Evolutionary conservation across 2,797 vertebrate genomes (phyloP), one percentile per base, ranked within the genome.

Genomic region (Notolabrus celidotus): DNA sequence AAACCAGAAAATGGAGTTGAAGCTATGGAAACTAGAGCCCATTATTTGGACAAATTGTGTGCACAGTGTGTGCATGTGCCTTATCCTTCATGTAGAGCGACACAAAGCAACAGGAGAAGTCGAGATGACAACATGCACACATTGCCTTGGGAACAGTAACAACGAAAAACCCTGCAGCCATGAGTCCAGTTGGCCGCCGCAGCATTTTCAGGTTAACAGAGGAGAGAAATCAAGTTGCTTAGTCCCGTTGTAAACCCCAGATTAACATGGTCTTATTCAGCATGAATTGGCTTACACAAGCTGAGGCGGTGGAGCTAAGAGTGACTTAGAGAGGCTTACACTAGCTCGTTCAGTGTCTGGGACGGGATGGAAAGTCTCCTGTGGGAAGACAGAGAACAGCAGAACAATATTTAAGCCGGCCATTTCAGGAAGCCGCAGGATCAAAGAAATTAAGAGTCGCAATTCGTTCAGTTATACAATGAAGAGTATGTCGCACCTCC

Each of bases 241-340:
- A 88, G 90, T 88, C 79, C 62, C 54, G 29, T 78, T 67, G 78
- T 87, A 89, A 92, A 91, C 58, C 88, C 89, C 86, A 87, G 91
- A 91, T 93, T 91, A 92, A 90, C 89, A 88, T 78, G 88, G 83
- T 92, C 86, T 93, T 90, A 92, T 91, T 90, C 88, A 87, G 92
- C 89, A 89, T 92, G 86, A 91, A 87, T 88, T 85, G 87, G 90
- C 86, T 91, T 84, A 84, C 84, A 88, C 72, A 70, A 79, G 71
- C 87, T 73, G 82, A 85, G 86, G 87, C 85, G 82, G 67, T 50
- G 70, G 80, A 89, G 90, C 89, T 92, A 77, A 89, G 74, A 86
- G 79, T 83, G 92, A 89, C 86, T 93, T 93, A 92, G 85, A 47
- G 79, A 70, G 91, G 92, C 91, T 93, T 93, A 93, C 76, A 71